A percentile compares a stretch with the other conserved stretches of the same genome.
Evolutionary conservation across 1,140 invertebrate species (phyloP).

Genomic region (Bilobella aurantiaca): DNA sequence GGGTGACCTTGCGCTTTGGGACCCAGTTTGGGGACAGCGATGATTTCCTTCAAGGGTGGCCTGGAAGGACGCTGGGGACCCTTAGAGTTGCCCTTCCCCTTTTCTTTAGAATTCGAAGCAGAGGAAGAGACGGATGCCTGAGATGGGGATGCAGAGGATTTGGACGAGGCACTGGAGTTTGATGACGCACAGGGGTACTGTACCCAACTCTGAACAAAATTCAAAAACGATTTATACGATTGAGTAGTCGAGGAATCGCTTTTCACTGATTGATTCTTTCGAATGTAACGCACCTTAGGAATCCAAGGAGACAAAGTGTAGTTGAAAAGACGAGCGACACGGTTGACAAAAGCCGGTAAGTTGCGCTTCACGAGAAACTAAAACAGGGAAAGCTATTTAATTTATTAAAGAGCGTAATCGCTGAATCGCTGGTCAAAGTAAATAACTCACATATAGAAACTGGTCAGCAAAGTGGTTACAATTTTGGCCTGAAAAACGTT

Average conservation of each 20-base stretch:
- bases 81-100: not conserved
- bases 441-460: not conserved
- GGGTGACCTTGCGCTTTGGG: not conserved
- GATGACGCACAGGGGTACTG: not conserved
- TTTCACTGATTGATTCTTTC: not conserved
- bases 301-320: not conserved
- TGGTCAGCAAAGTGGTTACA: not conserved
- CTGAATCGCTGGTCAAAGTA: not conserved
- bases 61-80: not conserved
- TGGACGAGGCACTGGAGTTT: not conserved
- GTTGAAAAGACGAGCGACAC: not conserved
- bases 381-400: not conserved
- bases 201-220: not conserved
- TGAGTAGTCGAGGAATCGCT: too few species aligned
- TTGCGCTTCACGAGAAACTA: not conserved
- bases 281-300: not conserved
- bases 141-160: not conserved
- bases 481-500: not conserved
- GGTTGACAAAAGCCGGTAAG: not conserved
- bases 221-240: not conserved
- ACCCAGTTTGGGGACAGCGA: not conserved
- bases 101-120: not conserved
- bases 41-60: too few species aligned
- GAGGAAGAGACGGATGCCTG: not conserved
- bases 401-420: not conserved